phyloP scores from a whole-genome alignment of 2,888 invertebrate species.

The Schrankia costaestrigalis region DNA sequence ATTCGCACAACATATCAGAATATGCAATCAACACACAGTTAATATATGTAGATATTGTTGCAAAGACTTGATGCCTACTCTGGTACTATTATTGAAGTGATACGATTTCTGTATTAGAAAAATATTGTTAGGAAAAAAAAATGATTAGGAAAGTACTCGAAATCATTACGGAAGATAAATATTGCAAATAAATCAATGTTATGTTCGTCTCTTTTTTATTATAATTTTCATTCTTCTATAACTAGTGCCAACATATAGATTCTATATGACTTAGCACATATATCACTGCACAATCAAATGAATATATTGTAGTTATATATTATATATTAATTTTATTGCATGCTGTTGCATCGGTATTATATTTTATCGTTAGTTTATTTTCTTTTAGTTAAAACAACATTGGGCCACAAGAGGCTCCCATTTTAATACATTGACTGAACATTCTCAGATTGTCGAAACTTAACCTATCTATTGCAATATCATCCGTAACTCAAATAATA shows the following conservation, averaged over 20 bases:
- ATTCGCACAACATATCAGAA: conserved; percentile 52
- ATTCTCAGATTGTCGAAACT: conserved; percentile 30
- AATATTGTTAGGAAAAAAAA: conserved; percentile 29
- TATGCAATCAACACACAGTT: conserved; percentile 51
- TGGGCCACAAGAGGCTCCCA: conserved; percentile 43
- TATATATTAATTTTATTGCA: conserved; percentile 71
- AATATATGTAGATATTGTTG: conserved; percentile 45
- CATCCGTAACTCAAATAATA: conserved; percentile 17
- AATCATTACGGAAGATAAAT: conserved; percentile 10
- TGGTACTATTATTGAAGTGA: conserved; percentile 55
- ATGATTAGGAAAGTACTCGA: conserved; percentile 15
- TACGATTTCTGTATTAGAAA: conserved; percentile 48
- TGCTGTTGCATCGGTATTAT: conserved; percentile 71
- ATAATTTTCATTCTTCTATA: conserved; percentile 27
- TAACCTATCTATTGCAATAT: conserved; percentile 26
- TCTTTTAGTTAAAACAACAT: conserved; percentile 29
- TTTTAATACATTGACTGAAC: conserved; percentile 43
- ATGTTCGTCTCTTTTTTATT: conserved; percentile 14
- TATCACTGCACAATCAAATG: conserved; percentile 61
- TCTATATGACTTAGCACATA: conserved; percentile 51
- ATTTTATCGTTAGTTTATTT: conserved; percentile 61
- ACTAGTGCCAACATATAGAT: conserved; percentile 54
- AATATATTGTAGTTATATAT: conserved; percentile 58
- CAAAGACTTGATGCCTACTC: conserved; percentile 55
- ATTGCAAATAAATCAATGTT: conserved; percentile 17